Conservation (phyloP, 2,797 vertebrate genomes). For the Diglossa cyanea region DNA sequence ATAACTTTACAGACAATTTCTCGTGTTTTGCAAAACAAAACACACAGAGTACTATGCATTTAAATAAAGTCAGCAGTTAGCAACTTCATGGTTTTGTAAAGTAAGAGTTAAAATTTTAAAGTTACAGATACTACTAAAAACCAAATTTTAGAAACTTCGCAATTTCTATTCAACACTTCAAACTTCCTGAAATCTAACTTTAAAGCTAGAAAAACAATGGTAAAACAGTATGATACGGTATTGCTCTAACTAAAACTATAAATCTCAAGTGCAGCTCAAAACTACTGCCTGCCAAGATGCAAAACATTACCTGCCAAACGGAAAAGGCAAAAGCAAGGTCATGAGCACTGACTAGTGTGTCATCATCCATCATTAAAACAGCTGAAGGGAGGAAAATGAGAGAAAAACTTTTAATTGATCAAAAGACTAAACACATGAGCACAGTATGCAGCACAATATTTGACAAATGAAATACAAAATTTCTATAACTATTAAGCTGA, state of each 20-base stretch:
- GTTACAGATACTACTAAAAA: background rate
- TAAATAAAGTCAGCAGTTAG: background rate
- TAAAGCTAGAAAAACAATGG: background rate
- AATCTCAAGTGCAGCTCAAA: background rate
- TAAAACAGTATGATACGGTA: background rate
- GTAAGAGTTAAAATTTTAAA: background rate
- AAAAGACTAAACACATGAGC: background rate
- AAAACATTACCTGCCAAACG: conserved; percentile 91
- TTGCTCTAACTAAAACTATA: background rate
- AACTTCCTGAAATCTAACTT: background rate
- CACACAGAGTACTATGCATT: background rate
- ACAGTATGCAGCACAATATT: background rate
- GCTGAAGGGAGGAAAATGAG: conserved; percentile 71
- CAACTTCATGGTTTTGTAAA: background rate
- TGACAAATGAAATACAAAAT: background rate
- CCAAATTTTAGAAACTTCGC: background rate
- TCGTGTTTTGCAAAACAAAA: background rate
- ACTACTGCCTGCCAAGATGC: background rate
- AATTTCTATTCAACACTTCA: background rate
- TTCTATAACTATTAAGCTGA: background rate
- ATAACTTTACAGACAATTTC: background rate
- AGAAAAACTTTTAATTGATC: background rate
- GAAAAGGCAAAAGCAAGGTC: conserved; percentile 93
- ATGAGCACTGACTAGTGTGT: conserved; percentile 88
- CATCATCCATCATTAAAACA: conserved; percentile 94